Evolutionary conservation across 2,888 invertebrate genomes (phyloP), one percentile per base, ranked within the genome.

Genomic region (Trissolcus japonicus): DNA sequence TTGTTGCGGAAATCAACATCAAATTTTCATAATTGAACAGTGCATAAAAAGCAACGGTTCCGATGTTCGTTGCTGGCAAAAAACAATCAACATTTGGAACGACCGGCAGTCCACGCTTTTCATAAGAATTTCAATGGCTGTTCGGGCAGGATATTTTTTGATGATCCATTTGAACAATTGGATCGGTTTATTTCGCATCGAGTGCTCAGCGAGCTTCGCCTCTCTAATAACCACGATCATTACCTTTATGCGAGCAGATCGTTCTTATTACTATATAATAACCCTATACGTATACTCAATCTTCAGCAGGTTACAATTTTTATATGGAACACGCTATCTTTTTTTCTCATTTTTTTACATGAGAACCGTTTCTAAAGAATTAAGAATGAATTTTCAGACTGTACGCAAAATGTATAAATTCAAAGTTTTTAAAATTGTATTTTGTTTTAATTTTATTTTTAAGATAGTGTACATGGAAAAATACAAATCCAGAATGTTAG

Each of bases 251-350:
- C 76, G 65, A 51, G 76, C 68, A 72, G 66, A 72, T 76, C 54
- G 67, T 72, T 72, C 76, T 76, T 76, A 76, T 71, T 76, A 72
- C 72, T 72, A 76, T 76, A 71, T 76, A 76, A 76, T 69, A 65
- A 61, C 56, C 51, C 76, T 65, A 76, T 69, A 50, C 75, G 75
- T 65, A 35, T 35, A 62, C 46, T 46, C 65, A 60, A 75, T 75
- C 68, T 54, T 59, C 57, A 62, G 46, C 63, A 63, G 54, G 74
- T 74, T 74, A 74, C 67, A 62, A 67, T 66, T 74, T 35, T 35
- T 74, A 74, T 67, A 67, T 62, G 51, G 62, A 74, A 74, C 67
- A 67, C 50, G 61, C 56, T 56, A 72, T 57, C 55, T 50, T 57
- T 62, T 61, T 61, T 61, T 54, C 61, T 21, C n/a, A n/a, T n/a